Evolutionary conservation across 1,140 invertebrate species (phyloP), one percentile per base, ranked within the genome.

Genomic region (Euwallacea fornicatus): DNA sequence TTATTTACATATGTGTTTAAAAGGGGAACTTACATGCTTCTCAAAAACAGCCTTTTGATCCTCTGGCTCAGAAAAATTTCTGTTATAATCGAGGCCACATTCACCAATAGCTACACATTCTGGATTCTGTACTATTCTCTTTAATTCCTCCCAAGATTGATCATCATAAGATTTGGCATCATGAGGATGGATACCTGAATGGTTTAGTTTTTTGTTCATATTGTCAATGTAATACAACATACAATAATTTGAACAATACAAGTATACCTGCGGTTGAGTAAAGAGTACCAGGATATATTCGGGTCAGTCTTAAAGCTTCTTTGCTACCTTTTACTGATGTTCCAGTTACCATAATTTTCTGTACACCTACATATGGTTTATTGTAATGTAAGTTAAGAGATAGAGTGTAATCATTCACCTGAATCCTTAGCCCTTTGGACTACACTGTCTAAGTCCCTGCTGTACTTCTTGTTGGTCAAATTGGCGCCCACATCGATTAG

Each of bases 41-140:
- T 92, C 90, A 83, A 98, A 97, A 21, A 95, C 95, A 74, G 89
- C 85, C 73, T 90, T 85, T 83, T 98, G 96, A 73, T 91, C 88
- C 65, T 90, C 89, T 7, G 92, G 93, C 73, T 96, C 92, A 7
- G 94, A 96, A 82, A 97, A 97, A 82, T 97, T 94, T 79, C 95
- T 89, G 82, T 93, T 95, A 81, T 96, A 98, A 84, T 98, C 96
- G 66, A 98, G 85, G 11, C 95, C 96, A 83, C 95, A 97, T 84
- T 96, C 94, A 11, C 95, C 96, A 21, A 98, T 87, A 0, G 95
- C 95, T 44, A 98, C 95, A 84, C 94, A 97, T 84, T 97, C 94
- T 13, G 89, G 88, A 80, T 93, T 93, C 56, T 83, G 83, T 4
- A 92, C 90, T 67, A 95, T 88, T 74, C 87, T 86, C 78, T 86